Base-by-base conservation (phyloP, 2,113 vertebrate genomes). In the Chlamydotis undulata region DNA sequence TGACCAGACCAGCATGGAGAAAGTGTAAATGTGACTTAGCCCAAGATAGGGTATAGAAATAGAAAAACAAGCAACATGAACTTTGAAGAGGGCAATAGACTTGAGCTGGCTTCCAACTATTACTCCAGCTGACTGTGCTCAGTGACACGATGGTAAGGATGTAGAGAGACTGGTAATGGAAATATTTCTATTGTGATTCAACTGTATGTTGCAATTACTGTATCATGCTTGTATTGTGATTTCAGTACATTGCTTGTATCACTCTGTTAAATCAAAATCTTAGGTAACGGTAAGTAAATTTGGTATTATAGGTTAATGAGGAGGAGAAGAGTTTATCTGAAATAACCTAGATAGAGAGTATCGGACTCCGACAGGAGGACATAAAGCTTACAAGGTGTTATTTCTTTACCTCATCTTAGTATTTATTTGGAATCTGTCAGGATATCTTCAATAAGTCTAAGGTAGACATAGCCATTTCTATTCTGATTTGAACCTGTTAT, bases 121-220 rank as follows among this genome's bases (percentile, higher is more conserved):
- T 82, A 10, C 19, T 78, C 26, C 41, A 43, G 41, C 41, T 43
- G 41, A 43, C 41, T 43, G 41, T 16, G 41, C 41, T 43, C 41
- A 43, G 11, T 43, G 41, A 43, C 41, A 75, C 31, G 43, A 50
- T 19, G 28, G 47, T 50, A 22, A 85, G 26, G 2, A 8, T 16
- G n/a, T 4, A 84, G 8, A 69, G 11, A 74, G 4, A 41, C 14
- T 0, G 1, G 15, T 31, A 75, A 41, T 2, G 14, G 10, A 9
- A 71, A 68, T 19, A 43, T 41, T 56, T 83, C 6, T 31, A 37
- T 3, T 25, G 22, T 35, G 35, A 49, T 83, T 50, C 28, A 67
- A 26, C 7, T 83, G 6, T 6, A 29, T n/a, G 3, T 45, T 63
- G 15, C 31, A 70, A 74, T 14, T 37, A 16, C 52, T 85, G 6